Conservation (phyloP, 2,113 vertebrate species). For the Holacanthus passer region DNA sequence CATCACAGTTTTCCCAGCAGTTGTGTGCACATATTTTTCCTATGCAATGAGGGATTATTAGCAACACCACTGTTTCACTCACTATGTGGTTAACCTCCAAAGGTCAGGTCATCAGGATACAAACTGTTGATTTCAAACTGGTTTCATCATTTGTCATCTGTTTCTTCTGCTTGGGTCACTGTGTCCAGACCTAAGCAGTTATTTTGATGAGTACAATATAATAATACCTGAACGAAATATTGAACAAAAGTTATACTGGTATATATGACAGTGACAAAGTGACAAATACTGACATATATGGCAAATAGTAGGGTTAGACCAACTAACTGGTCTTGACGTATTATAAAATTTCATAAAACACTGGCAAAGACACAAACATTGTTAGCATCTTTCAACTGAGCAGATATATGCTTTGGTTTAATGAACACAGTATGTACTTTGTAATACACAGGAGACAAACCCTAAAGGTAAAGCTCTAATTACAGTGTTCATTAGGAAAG, state of each 20-base stretch:
- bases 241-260: no score
- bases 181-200: not conserved
- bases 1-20: no score
- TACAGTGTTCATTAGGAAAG: slow-evolving; percentile 42
- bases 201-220: not conserved
- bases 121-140: no score
- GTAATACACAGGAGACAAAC: not conserved
- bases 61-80: not conserved
- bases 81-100: not conserved
- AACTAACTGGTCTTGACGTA: not conserved
- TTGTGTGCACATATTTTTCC: no score
- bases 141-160: no score
- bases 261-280: no score
- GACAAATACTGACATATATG: no score
- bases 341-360: not conserved
- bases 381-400: not conserved
- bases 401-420: not conserved
- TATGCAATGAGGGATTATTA: not conserved
- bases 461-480: slow-evolving; percentile 16
- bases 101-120: no score
- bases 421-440: not conserved
- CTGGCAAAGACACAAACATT: not conserved
- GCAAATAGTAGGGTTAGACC: no score
- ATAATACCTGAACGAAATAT: not conserved
- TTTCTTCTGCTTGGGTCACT: no score